These are phyloP conservation scores for Formicarius rufipectus DNA, from an alignment of 2,113 vertebrate species.

Conservation along the genomic window DNA sequence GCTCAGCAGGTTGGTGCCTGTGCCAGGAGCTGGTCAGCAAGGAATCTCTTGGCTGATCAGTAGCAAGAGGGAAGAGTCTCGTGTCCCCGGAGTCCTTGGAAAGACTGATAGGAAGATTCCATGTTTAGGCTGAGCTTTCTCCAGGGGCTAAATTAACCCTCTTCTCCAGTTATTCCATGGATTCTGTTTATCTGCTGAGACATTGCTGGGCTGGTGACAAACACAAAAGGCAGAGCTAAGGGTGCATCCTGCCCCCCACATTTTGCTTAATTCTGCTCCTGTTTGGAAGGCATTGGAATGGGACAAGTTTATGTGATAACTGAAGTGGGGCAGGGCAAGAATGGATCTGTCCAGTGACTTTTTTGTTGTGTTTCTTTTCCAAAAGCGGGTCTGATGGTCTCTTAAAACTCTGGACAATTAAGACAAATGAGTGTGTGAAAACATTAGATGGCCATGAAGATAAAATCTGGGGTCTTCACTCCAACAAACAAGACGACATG, in stretches of 20 bases:
- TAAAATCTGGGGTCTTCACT: slow-evolving; percentile 95
- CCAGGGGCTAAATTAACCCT: neutral
- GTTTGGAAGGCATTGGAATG: neutral
- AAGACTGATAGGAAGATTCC: neutral
- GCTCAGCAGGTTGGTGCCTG: slow-evolving; percentile 81
- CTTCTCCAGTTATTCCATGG: neutral
- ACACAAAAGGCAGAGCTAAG: fast-evolving
- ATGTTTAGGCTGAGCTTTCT: neutral
- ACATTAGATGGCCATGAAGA: slow-evolving; percentile 91
- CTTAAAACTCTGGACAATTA: slow-evolving; percentile 97
- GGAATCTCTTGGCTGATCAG: neutral
- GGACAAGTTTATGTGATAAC: neutral
- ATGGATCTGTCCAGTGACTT: neutral
- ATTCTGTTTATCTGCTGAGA: neutral
- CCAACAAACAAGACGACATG: slow-evolving; percentile 78
- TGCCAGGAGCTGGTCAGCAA: neutral
- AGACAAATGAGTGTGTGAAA: slow-evolving; percentile 92
- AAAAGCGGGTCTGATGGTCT: slow-evolving; percentile 91
- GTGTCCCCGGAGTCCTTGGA: neutral
- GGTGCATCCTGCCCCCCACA: neutral
- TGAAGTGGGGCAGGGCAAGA: neutral
- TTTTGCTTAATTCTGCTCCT: neutral
- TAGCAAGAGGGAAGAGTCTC: neutral
- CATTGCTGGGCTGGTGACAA: neutral
- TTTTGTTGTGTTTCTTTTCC: neutral